Conservation (phyloP, 1,140 invertebrate genomes). For the Muscidifurax raptorellus region DNA sequence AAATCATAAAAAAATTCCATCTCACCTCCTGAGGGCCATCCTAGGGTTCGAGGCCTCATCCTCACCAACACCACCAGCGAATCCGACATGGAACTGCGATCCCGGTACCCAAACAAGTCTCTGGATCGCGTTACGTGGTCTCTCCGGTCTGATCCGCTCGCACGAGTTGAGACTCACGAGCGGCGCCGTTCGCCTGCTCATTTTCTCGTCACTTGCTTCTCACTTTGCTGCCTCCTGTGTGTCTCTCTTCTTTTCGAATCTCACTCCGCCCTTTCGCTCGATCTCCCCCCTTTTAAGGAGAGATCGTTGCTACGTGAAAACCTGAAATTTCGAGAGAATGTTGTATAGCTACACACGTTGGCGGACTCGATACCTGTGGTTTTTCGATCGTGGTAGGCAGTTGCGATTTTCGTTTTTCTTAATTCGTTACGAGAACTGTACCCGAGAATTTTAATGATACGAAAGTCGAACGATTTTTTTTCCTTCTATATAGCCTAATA, state of each 20-base stretch:
- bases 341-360: background rate
- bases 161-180: constrained; percentile 63
- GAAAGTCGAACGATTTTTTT: too few relatives aligned
- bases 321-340: constrained; percentile 11
- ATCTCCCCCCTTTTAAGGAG: constrained; percentile 4
- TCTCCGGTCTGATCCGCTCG: constrained; percentile 68
- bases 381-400: too few relatives aligned
- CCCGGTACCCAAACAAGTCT: constrained; percentile 64
- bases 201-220: constrained; percentile 47
- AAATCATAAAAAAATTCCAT: too few relatives aligned
- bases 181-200: constrained; percentile 60
- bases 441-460: background rate
- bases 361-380: background rate
- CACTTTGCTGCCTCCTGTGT: background rate
- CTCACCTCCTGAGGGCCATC: constrained; percentile 80
- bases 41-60: constrained; percentile 84
- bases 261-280: background rate
- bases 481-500: too few relatives aligned
- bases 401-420: too few relatives aligned
- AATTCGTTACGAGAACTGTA: too few relatives aligned
- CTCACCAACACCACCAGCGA: constrained; percentile 75
- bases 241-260: constrained; percentile 40
- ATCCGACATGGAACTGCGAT: constrained; percentile 70
- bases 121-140: constrained; percentile 66
- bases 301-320: background rate